A percentile compares a stretch with the other conserved stretches of the same genome.
phyloP scores from a whole-genome alignment of 2,113 vertebrate species.

The Caracal caracal region DNA sequence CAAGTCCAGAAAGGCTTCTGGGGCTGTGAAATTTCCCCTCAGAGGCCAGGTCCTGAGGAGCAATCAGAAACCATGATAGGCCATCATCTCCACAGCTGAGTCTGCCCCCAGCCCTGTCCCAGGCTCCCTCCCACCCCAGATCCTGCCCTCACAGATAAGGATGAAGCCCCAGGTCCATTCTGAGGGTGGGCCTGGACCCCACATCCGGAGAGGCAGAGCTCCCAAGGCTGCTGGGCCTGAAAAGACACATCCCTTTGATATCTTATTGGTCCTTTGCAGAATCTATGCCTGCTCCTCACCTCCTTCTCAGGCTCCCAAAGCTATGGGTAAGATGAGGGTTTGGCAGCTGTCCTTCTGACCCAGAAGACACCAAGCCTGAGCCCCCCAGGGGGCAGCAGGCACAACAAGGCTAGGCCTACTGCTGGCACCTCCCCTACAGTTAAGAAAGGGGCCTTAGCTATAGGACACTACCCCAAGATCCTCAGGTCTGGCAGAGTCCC shows the following conservation, averaged over 20 bases:
- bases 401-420: background rate
- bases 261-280: background rate
- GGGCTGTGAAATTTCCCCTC: slow-evolving; percentile 1
- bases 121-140: background rate
- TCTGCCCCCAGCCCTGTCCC: background rate
- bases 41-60: background rate
- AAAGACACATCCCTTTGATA: background rate
- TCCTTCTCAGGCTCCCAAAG: background rate
- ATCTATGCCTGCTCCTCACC: background rate
- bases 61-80: background rate
- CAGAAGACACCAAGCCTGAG: background rate
- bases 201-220: background rate
- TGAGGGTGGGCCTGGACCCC: background rate
- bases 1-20: background rate
- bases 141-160: background rate
- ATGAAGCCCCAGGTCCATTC: background rate
- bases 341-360: background rate
- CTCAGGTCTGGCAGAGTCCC: background rate
- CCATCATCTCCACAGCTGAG: background rate
- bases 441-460: background rate
- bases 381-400: fast-evolving
- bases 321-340: background rate
- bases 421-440: background rate
- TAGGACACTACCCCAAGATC: background rate
- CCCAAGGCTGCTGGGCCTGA: background rate